These are phyloP conservation scores for Protobothrops flavoviridis DNA, from an alignment of 2,113 vertebrate genomes.

Conservation along the genomic window DNA sequence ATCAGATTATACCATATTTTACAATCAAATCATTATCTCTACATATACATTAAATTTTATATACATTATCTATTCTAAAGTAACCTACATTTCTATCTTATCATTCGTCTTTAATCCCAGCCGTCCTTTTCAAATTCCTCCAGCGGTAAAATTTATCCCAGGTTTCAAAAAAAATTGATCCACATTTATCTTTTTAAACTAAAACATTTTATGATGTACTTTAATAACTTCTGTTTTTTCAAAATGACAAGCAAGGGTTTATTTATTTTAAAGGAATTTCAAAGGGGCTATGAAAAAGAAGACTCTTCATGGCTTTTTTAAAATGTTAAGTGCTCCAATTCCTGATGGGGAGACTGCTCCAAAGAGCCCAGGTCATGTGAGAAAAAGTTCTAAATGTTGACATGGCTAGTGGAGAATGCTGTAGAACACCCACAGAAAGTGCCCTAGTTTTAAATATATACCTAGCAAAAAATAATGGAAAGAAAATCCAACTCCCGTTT, in stretches of 20 bases:
- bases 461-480: neutral
- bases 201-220: neutral
- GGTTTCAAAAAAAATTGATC: no score
- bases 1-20: no score
- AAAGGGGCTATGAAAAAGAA: neutral
- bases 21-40: no score
- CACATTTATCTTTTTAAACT: no score
- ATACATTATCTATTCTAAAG: no score
- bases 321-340: neutral
- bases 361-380: neutral
- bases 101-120: no score
- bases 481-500: neutral
- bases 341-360: neutral
- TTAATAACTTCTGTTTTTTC: neutral
- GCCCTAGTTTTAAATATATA: neutral
- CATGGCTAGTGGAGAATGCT: neutral
- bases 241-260: neutral
- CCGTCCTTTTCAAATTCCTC: no score
- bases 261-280: neutral
- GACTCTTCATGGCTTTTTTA: neutral
- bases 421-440: neutral
- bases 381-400: neutral
- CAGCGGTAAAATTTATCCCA: no score
- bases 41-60: no score
- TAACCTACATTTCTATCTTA: no score